Evolutionary conservation across 2,113 vertebrate genomes (phyloP), one percentile per base, ranked within the genome.

Genomic region (Hemicordylus capensis): DNA sequence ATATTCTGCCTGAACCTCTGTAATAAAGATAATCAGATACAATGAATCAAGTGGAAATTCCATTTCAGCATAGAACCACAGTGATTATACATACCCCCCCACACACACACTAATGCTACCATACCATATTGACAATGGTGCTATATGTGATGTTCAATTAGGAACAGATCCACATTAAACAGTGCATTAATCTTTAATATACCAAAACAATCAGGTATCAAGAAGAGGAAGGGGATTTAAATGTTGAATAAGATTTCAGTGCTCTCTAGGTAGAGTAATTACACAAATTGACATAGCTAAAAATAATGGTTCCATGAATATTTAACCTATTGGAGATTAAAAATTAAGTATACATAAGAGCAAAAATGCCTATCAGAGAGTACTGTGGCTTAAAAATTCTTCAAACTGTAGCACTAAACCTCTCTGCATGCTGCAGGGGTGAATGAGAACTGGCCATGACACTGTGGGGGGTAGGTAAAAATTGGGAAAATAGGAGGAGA

Each of bases 161-260:
- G 63, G 54, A 79, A 63, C 17, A 58, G 64, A 37, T 72, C 42
- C 14, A 26, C 14, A 6, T 79, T 79, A 79, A 85, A 79, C 51
- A 72, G 54, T 61, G 61, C 39, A 72, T 85, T 72, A 72, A 72
- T 72, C 31, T 79, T 85, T 85, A 61, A 72, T 59, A 48, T 24
- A 72, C 59, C 24, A 54, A 34, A 78, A 79, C 63, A 22, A 79
- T 72, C 42, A 72, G 84, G 64, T 79, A 22, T 66, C 54, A 72
- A 59, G 39, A 78, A 46, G 66, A 54, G n/a, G 61, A 84, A 76
- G 15, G 42, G 39, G 39, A 78, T 70, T 85, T 85, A 85, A 85
- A 85, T 61, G 66, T 79, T 79, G 76, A 78, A 85, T 72, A 85
- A 72, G 59, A 66, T 66, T 84, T 67, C 61, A 67, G 37, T 67